Conservation (phyloP, 2,113 vertebrate species). For the Aptenodytes forsteri region DNA sequence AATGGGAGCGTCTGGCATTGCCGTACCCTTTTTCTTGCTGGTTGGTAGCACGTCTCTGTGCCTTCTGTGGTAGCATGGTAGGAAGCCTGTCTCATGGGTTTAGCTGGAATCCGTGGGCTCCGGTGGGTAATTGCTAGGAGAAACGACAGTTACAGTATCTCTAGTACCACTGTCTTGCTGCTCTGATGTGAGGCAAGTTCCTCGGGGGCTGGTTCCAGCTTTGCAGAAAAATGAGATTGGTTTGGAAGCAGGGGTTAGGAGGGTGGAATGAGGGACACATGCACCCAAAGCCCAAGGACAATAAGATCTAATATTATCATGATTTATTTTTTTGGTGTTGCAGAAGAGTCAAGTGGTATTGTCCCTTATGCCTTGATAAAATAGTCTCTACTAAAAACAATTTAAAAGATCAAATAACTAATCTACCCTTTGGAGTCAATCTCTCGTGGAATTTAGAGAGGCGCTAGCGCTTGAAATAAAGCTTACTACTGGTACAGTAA, state of each 20-base stretch:
- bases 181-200: neutral
- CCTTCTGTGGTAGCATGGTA: neutral
- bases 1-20: accelerated
- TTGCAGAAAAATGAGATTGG: neutral
- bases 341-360: neutral
- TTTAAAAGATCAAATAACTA: neutral
- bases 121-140: neutral
- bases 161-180: accelerated
- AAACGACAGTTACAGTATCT: neutral
- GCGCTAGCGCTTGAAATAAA: neutral
- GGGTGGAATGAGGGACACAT: accelerated
- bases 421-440: neutral
- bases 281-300: neutral
- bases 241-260: neutral
- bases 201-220: neutral
- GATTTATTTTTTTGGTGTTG: neutral
- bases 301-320: neutral
- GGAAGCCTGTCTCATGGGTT: neutral
- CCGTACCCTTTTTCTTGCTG: neutral
- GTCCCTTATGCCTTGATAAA: neutral
- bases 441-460: neutral
- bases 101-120: neutral
- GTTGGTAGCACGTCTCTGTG: neutral
- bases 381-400: neutral
- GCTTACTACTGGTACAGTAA: neutral